Evolutionary conservation across 2,797 vertebrate genomes (phyloP).

Genomic region (Falco biarmicus): DNA sequence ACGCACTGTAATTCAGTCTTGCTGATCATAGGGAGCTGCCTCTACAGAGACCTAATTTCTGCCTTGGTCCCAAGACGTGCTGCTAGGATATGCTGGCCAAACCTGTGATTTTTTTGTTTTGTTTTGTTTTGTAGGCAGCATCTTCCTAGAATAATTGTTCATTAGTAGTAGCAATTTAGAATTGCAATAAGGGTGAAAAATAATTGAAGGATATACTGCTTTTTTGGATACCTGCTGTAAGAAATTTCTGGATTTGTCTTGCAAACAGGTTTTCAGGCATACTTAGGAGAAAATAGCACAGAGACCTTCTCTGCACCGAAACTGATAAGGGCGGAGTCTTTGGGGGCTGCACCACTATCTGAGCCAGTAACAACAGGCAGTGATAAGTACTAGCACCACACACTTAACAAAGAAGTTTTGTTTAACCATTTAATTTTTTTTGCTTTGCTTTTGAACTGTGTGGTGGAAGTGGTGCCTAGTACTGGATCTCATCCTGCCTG

Average conservation of each 20-base stretch:
- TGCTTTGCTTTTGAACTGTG: background rate
- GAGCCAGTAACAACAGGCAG: slow-evolving; percentile 23
- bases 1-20: background rate
- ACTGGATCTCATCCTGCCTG: slow-evolving; percentile 20
- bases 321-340: background rate
- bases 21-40: background rate
- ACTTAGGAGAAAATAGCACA: background rate
- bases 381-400: slow-evolving; percentile 50
- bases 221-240: background rate
- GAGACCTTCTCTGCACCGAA: background rate
- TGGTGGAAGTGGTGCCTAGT: slow-evolving; percentile 40
- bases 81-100: background rate
- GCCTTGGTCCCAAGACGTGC: background rate
- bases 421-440: background rate
- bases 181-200: background rate
- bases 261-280: slow-evolving; percentile 6
- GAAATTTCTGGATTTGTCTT: slow-evolving; percentile 1
- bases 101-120: background rate
- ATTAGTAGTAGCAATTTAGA: background rate
- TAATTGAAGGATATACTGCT: background rate
- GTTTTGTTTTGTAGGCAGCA: background rate
- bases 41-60: background rate
- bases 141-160: background rate
- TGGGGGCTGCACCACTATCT: slow-evolving; percentile 10
- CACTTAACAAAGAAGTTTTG: background rate